Conservation (phyloP, 2,113 vertebrate genomes). For the Anas platyrhynchos region DNA sequence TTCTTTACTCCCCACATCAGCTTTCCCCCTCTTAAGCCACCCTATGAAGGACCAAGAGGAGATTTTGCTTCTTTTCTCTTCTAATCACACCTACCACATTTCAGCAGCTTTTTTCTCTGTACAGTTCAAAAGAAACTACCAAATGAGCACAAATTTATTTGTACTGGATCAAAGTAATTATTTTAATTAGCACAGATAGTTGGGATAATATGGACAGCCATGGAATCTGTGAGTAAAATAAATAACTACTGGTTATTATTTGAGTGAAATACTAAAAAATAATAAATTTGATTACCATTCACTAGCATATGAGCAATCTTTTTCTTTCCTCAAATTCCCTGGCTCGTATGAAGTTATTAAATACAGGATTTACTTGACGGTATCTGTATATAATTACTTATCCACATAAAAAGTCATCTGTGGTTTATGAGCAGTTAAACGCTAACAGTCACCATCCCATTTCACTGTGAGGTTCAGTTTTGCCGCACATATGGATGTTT, state of each 20-base stretch:
- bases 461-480: not conserved
- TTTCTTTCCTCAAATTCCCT: not conserved
- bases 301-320: not conserved
- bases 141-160: not conserved
- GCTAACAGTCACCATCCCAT: not conserved
- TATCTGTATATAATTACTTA: not conserved
- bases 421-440: constrained; percentile 19
- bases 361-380: not conserved
- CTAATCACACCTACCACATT: rapidly evolving
- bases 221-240: not conserved
- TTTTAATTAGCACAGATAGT: not conserved
- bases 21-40: not conserved
- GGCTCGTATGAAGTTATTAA: not conserved
- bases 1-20: rapidly evolving
- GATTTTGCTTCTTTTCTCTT: not conserved
- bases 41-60: not conserved
- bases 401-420: not conserved
- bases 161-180: not conserved
- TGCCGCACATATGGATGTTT: not conserved
- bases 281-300: not conserved
- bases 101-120: not conserved
- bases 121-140: not conserved
- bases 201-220: not conserved
- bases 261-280: not conserved
- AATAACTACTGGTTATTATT: not conserved